Evolutionary conservation across 1,140 invertebrate species (phyloP), one percentile per base, ranked within the genome.

Genomic region (Psix sp.): DNA sequence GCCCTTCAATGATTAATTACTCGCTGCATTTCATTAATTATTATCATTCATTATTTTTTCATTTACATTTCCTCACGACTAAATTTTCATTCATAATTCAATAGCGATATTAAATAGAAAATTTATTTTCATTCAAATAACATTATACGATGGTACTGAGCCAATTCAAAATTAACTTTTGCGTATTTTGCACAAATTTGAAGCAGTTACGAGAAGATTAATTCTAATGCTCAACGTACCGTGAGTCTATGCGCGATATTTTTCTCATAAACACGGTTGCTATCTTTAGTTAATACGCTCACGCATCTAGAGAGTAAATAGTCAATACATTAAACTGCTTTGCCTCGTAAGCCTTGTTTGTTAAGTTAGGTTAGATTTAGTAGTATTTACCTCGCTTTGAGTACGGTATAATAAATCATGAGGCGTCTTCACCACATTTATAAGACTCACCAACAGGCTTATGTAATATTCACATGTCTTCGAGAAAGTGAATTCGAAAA

Each of bases 291-390:
- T 71, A 71, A 72, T 63, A 63, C 52, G 38, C 10, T 4, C 16
- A 46, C 42, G 59, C 51, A 65, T 43, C 16, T 46, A 49, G 29
- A 13, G n/a, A 51, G 56, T 62, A 56, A 29, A 71, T 38, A 68
- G 59, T 63, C 59, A 52, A 72, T 72, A 59, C 68, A 72, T 65
- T 72, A 72, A 72, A 65, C 68, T 56, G 52, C 60, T 72, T 65
- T 59, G 52, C 68, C 38, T 65, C 43, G 39, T 72, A 65, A 72
- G 59, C 59, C 52, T 35, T 65, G 51, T 72, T 72, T 65, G 68
- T 72, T 59, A 72, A 72, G 68, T 63, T 65, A 65, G 52, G 45
- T 59, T 72, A 63, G 59, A 72, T 72, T 72, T 72, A 72, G 59
- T 52, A 72, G 68, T 65, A 71, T 62, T 71, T 70, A 70, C 66